Conservation (phyloP, 2,888 invertebrate genomes). For the Pristionchus exspectatus region DNA sequence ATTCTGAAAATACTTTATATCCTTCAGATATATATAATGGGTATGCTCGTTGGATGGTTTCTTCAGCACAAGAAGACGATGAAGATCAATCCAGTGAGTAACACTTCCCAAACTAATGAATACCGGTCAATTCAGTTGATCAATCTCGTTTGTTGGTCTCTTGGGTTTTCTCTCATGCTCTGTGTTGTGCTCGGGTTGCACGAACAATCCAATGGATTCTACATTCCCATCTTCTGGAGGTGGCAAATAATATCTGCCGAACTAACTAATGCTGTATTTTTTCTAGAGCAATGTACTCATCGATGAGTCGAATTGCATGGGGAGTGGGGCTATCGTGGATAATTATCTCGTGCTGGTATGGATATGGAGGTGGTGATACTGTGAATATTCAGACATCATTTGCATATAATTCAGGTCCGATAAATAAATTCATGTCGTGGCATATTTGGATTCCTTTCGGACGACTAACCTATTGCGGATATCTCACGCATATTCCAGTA, state of each 20-base stretch:
- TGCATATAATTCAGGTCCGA: conserved; percentile 52
- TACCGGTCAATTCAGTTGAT: conserved; percentile 55
- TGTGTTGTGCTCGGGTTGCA: conserved; percentile 37
- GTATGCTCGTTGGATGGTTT: conserved; percentile 58
- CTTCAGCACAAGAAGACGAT: conserved; percentile 54
- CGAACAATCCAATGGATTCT: conserved; percentile 51
- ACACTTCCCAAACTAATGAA: too few relatives aligned
- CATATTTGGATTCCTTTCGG: conserved; percentile 64
- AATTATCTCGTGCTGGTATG: conserved; percentile 27
- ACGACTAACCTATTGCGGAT: conserved; percentile 60
- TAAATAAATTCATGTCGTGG: conserved; percentile 65
- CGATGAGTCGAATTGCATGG: conserved; percentile 32
- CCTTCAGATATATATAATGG: conserved; percentile 56
- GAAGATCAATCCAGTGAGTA: conserved; percentile 53
- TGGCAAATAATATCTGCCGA: neutral
- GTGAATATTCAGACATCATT: neutral
- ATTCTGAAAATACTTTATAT: too few relatives aligned
- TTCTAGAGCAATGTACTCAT: conserved; percentile 44
- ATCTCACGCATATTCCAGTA: conserved; percentile 58
- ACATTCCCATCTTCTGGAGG: conserved; percentile 53
- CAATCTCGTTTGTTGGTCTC: conserved; percentile 54
- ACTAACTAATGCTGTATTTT: too few relatives aligned
- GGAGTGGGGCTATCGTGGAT: conserved; percentile 40
- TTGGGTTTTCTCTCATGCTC: conserved; percentile 52
- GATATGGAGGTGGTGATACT: conserved; percentile 25